phyloP scores from a whole-genome alignment of 2,888 invertebrate species.

The Hermaeophaga mercurialis region DNA sequence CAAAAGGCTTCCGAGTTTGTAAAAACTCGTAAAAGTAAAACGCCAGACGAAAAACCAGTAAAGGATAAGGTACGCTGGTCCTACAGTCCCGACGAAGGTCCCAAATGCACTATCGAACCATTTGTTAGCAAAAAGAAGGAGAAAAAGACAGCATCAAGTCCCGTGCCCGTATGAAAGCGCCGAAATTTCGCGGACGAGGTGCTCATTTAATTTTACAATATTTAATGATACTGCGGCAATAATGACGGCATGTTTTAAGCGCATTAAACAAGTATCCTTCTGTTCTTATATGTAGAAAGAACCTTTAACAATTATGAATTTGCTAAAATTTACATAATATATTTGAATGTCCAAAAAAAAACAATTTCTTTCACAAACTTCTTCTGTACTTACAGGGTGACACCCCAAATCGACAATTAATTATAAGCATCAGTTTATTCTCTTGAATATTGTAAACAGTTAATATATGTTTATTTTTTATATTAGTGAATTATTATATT shows the following conservation, averaged over 20 bases:
- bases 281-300: too few relatives aligned
- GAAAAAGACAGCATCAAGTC: conserved; percentile 52
- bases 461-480: too few relatives aligned
- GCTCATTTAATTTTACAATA: conserved; percentile 29
- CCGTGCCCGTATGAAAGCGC: conserved; percentile 55
- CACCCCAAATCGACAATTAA: too few relatives aligned
- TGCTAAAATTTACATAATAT: too few relatives aligned
- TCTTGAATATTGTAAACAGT: too few relatives aligned
- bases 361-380: too few relatives aligned
- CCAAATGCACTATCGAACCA: conserved; percentile 56
- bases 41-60: conserved; percentile 55
- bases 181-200: conserved; percentile 34
- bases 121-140: conserved; percentile 54
- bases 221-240: not conserved
- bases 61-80: conserved; percentile 57
- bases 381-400: too few relatives aligned
- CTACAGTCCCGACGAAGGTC: conserved; percentile 57
- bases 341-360: too few relatives aligned
- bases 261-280: too few relatives aligned
- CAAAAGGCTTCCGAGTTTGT: conserved; percentile 65
- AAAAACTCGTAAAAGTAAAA: conserved; percentile 59
- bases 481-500: too few relatives aligned
- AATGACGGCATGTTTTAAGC: not conserved
- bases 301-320: too few relatives aligned
- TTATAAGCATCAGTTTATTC: too few relatives aligned